phyloP scores from a whole-genome alignment of 2,113 vertebrate genomes.

The Zosterops borbonicus region DNA sequence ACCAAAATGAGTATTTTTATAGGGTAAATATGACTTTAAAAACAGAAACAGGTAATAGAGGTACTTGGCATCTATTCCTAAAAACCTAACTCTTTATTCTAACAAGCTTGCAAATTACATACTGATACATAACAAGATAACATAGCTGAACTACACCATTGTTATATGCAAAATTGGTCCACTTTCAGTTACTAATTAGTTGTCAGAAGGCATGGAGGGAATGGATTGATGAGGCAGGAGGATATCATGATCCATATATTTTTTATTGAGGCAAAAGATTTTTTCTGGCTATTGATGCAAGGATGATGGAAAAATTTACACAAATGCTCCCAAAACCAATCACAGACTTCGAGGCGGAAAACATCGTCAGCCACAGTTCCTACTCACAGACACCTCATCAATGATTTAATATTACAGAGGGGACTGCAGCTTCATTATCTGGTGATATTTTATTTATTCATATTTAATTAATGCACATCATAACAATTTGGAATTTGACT shows the following conservation, averaged over 20 bases:
- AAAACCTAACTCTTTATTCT: background rate
- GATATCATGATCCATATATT: background rate
- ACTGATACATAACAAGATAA: background rate
- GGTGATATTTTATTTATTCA: slow-evolving; percentile 54
- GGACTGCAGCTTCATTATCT: slow-evolving; percentile 55
- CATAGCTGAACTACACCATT: background rate
- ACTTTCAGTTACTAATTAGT: background rate
- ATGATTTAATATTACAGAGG: slow-evolving; percentile 51
- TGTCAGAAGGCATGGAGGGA: background rate
- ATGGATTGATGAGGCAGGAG: background rate
- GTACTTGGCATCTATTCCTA: background rate
- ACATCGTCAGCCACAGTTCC: background rate
- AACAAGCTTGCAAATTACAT: background rate
- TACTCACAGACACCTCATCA: slow-evolving; percentile 46
- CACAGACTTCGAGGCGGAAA: background rate
- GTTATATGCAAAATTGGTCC: background rate
- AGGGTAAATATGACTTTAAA: background rate
- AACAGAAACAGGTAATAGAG: background rate
- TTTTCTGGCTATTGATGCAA: background rate
- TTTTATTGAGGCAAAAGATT: background rate
- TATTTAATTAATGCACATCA: slow-evolving; percentile 58
- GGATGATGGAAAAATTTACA: background rate
- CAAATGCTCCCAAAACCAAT: background rate
- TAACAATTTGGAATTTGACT: slow-evolving; percentile 24
- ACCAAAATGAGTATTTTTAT: background rate